Evolutionary conservation across 2,797 vertebrate species (phyloP).

Genomic region (Ctenopoma kingsleyae): DNA sequence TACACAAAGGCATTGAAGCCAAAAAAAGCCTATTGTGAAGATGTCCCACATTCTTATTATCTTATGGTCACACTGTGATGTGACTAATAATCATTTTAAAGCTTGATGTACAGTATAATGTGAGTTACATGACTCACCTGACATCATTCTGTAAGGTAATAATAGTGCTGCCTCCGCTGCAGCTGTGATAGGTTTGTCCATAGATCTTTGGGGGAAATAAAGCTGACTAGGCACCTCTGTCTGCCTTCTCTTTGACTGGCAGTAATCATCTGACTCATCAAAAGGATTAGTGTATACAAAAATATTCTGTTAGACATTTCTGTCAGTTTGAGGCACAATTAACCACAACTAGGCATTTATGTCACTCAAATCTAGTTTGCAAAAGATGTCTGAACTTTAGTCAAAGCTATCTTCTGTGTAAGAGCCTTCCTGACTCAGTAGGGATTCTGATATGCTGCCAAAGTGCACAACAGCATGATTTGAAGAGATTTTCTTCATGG

Average conservation of each 20-base stretch:
- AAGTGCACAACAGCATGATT: constrained; percentile 21
- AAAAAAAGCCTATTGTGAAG: neutral
- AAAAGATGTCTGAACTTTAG: constrained; percentile 2
- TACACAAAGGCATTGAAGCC: neutral
- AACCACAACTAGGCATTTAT: constrained; percentile 15
- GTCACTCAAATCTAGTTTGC: constrained; percentile 32
- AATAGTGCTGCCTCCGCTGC: neutral
- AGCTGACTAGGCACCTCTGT: constrained; percentile 5
- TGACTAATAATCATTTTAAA: constrained; percentile 2
- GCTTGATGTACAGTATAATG: neutral
- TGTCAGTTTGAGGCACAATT: constrained; percentile 20
- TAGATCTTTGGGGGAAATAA: constrained; percentile 12
- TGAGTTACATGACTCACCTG: constrained; percentile 18
- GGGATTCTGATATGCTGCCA: constrained; percentile 37
- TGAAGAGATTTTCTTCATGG: constrained; percentile 20
- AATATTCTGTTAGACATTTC: constrained; percentile 28
- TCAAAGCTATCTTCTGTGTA: constrained; percentile 29
- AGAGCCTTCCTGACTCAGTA: constrained; percentile 10
- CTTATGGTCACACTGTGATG: neutral
- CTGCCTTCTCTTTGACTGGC: constrained; percentile 38
- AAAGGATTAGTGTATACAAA: constrained; percentile 34
- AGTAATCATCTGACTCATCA: constrained; percentile 52
- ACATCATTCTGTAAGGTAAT: constrained; percentile 12
- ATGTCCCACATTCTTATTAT: neutral
- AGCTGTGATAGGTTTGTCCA: constrained; percentile 15